Evolutionary conservation across 2,888 invertebrate genomes (phyloP).

Genomic region (Mythimna albipuncta): DNA sequence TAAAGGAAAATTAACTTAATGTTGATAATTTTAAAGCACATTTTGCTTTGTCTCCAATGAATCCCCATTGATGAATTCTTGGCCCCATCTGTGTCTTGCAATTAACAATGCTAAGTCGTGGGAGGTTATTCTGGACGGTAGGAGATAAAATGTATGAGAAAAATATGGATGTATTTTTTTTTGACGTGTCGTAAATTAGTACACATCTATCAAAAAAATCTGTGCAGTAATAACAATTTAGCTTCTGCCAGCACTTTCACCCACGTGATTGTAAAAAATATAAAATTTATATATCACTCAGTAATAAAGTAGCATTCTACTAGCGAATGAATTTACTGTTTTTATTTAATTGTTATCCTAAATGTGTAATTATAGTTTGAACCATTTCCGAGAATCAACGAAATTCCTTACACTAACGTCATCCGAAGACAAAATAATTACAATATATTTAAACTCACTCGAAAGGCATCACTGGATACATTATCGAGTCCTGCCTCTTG

Average conservation of each 20-base stretch:
- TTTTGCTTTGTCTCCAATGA: slow-evolving; percentile 41
- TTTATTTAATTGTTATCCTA: no score
- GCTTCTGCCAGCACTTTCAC: no score
- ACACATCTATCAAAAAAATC: neutral
- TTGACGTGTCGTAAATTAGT: neutral
- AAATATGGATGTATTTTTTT: neutral
- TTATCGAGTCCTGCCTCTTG: slow-evolving; percentile 39
- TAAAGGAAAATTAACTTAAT: slow-evolving; percentile 35
- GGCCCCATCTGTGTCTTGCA: slow-evolving; percentile 72
- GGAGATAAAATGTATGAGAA: neutral
- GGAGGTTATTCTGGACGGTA: slow-evolving; percentile 55
- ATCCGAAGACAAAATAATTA: no score
- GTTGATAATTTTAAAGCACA: slow-evolving; percentile 19
- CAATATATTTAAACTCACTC: slow-evolving; percentile 4
- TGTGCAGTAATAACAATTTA: neutral
- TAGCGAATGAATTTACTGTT: no score
- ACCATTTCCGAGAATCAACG: no score
- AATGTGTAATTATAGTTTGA: no score
- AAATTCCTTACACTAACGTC: no score
- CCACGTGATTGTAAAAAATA: no score
- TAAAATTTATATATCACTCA: no score
- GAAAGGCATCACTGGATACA: slow-evolving; percentile 22
- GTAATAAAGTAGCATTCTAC: no score
- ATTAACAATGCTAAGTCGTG: slow-evolving; percentile 70
- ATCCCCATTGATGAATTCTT: slow-evolving; percentile 70